These are phyloP conservation scores for Papilio glaucus DNA, from an alignment of 1,140 invertebrate genomes.

Conservation along the genomic window DNA sequence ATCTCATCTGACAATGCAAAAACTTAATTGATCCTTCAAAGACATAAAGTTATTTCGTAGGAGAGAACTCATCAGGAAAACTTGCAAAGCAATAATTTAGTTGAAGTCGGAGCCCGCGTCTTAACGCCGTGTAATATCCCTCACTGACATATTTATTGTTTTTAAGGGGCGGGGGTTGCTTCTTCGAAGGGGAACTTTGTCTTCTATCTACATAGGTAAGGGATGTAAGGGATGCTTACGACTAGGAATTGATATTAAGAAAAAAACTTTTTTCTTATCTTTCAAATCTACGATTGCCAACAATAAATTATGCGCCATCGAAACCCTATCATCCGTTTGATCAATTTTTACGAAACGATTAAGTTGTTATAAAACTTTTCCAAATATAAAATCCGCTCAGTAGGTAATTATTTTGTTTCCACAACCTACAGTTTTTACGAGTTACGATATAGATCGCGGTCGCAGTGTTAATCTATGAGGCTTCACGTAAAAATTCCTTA, in stretches of 20 bases:
- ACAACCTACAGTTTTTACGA: slow-evolving; percentile 41
- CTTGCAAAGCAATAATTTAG: slow-evolving; percentile 79
- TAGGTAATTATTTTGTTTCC: slow-evolving; percentile 33
- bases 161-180: slow-evolving; percentile 64
- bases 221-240: slow-evolving; percentile 54
- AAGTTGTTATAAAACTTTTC: slow-evolving; percentile 33
- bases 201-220: slow-evolving; percentile 48
- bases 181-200: slow-evolving; percentile 60
- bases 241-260: slow-evolving; percentile 34
- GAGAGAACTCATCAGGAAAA: slow-evolving; percentile 76
- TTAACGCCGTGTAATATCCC: slow-evolving; percentile 77
- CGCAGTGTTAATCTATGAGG: slow-evolving; percentile 1
- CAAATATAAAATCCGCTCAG: slow-evolving; percentile 32
- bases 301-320: not conserved
- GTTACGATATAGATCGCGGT: slow-evolving; percentile 39
- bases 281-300: not conserved
- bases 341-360: slow-evolving; percentile 35
- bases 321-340: not conserved
- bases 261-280: slow-evolving; percentile 20
- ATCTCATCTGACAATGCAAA: slow-evolving; percentile 34
- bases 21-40: slow-evolving; percentile 54
- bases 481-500: not conserved
- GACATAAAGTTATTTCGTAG: slow-evolving; percentile 77
- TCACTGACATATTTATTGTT: slow-evolving; percentile 82
- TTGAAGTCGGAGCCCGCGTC: slow-evolving; percentile 67